A percentile compares a stretch with the other conserved stretches of the same genome.
Conservation (phyloP, 2,113 vertebrate genomes). For the Barbus barbus region DNA sequence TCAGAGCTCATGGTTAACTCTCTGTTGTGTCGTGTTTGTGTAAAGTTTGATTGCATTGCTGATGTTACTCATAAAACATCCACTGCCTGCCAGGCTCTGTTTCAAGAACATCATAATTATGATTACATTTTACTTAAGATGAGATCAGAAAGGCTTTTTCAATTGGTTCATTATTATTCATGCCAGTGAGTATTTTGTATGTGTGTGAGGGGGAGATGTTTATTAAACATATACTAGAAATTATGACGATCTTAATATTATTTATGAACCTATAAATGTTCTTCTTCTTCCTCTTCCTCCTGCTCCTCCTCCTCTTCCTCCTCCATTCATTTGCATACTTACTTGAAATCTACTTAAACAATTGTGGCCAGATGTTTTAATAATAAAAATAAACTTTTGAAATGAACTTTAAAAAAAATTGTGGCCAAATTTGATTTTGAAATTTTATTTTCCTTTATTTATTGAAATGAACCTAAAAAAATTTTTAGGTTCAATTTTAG, state of each 20-base stretch:
- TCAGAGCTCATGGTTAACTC: slow-evolving; percentile 7
- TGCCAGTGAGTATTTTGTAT: not conserved
- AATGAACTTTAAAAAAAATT: too few species aligned
- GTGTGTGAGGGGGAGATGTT: not conserved
- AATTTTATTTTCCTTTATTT: too few species aligned
- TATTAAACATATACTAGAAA: too few species aligned
- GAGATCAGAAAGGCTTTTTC: not conserved
- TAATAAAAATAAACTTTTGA: too few species aligned
- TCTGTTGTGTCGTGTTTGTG: not conserved
- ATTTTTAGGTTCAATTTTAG: too few species aligned
- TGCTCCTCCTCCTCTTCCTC: too few species aligned
- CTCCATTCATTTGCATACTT: too few species aligned
- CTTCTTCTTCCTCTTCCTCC: too few species aligned
- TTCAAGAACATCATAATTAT: slow-evolving; percentile 7
- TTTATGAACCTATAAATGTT: too few species aligned
- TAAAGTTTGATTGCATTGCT: not conserved
- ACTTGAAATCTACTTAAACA: not conserved
- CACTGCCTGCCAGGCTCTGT: not conserved
- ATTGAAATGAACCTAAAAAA: too few species aligned
- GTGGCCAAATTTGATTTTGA: too few species aligned
- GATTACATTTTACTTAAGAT: not conserved
- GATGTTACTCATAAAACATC: slow-evolving; percentile 25
- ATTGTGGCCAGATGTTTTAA: not conserved
- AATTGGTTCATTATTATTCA: not conserved
- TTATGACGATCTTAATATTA: not conserved